Conservation (phyloP, 2,888 invertebrate genomes). For the Eudasyphora cyanicolor region DNA sequence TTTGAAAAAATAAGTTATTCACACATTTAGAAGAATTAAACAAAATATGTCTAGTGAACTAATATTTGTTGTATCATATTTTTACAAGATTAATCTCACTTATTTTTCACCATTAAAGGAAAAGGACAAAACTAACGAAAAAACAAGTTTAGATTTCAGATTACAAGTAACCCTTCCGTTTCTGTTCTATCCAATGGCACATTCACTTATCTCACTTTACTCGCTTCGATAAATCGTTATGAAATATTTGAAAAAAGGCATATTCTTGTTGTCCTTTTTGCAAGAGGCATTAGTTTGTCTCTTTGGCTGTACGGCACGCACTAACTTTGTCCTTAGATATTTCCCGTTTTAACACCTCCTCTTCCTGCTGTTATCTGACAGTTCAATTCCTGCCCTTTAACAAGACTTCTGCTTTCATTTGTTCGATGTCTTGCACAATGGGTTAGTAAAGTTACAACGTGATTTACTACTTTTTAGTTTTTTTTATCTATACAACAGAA, state of each 20-base stretch:
- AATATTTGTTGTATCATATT: no score
- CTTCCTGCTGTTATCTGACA: background rate
- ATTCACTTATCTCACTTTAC: background rate
- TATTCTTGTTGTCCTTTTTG: background rate
- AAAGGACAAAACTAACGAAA: background rate
- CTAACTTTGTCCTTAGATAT: constrained; percentile 54
- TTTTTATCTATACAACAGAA: no score
- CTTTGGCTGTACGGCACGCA: constrained; percentile 49
- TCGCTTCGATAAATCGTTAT: background rate
- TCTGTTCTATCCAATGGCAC: background rate
- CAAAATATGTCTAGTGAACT: no score
- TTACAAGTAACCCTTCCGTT: background rate
- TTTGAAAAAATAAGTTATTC: no score
- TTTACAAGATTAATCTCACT: no score
- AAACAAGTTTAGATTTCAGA: background rate
- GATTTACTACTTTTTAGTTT: background rate
- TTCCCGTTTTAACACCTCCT: background rate
- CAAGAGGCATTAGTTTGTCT: constrained; percentile 4
- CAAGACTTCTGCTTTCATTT: background rate
- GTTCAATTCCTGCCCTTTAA: background rate
- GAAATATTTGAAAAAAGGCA: background rate
- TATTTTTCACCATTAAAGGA: background rate
- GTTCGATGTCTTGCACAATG: background rate
- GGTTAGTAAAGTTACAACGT: background rate
- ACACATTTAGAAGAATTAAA: no score